These are phyloP conservation scores for Engraulis encrasicolus DNA, from an alignment of 2,113 vertebrate genomes.

Conservation along the genomic window DNA sequence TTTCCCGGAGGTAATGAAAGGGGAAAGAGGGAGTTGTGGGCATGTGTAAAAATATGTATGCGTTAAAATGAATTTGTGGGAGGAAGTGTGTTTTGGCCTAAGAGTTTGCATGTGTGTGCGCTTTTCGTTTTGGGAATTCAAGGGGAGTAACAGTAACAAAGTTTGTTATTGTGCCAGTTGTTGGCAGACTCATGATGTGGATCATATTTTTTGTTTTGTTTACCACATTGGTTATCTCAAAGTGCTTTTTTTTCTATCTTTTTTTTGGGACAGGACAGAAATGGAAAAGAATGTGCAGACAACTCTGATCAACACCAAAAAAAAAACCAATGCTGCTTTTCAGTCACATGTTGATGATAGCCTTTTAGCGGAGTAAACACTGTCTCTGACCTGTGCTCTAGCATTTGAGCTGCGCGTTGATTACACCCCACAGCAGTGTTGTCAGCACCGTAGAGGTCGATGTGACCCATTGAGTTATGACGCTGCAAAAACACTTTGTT, in stretches of 20 bases:
- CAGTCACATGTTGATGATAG: not conserved
- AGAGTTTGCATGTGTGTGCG: not conserved
- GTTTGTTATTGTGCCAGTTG: not conserved
- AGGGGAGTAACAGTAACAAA: not conserved
- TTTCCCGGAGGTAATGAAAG: not conserved
- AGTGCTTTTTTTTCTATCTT: not conserved
- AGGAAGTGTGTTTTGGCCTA: not conserved
- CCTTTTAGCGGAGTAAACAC: not conserved
- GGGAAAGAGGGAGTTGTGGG: not conserved
- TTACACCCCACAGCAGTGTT: not conserved
- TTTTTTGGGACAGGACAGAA: not conserved
- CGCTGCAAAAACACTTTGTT: not conserved
- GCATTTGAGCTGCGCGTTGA: not conserved
- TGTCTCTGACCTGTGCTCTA: not conserved
- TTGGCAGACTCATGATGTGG: not conserved
- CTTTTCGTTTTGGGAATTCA: not conserved
- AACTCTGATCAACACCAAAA: not conserved
- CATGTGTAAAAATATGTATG: no score
- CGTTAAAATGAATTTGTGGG: not conserved
- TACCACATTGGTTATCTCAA: not conserved
- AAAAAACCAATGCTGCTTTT: not conserved
- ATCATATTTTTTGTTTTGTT: not conserved
- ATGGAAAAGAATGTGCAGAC: slow-evolving; percentile 6
- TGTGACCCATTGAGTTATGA: not conserved
- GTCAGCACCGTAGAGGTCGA: not conserved